Evolutionary conservation across 2,888 invertebrate genomes (phyloP).

Genomic region (Ceriagrion tenellum): DNA sequence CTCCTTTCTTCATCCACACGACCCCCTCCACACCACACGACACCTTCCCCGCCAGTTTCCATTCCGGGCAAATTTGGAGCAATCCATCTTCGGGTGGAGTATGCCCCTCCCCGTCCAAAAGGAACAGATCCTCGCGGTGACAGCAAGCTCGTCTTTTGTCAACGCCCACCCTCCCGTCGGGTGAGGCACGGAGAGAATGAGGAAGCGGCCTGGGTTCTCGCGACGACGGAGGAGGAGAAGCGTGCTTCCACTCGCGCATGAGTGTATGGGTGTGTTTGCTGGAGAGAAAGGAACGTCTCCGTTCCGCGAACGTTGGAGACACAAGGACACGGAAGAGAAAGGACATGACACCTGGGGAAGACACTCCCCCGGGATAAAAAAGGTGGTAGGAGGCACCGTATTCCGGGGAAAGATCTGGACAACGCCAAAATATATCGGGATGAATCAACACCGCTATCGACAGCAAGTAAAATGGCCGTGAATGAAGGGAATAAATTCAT

Average conservation of each 20-base stretch:
- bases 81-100: conserved; percentile 47
- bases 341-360: background rate
- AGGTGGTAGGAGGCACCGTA: background rate
- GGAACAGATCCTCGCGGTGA: conserved; percentile 61
- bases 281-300: background rate
- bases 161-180: background rate
- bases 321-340: background rate
- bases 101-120: background rate
- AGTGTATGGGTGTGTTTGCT: background rate
- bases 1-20: background rate
- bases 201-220: background rate
- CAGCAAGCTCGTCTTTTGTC: conserved; percentile 62
- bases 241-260: background rate
- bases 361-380: background rate
- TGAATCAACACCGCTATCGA: no score
- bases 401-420: no score
- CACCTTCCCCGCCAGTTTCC: background rate
- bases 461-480: no score
- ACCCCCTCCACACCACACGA: background rate
- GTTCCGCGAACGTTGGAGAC: background rate
- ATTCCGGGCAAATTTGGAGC: conserved; percentile 33
- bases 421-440: no score
- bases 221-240: background rate
- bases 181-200: background rate
- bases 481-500: no score